Evolutionary conservation across 2,113 vertebrate species (phyloP).

Genomic region (Athene noctua): DNA sequence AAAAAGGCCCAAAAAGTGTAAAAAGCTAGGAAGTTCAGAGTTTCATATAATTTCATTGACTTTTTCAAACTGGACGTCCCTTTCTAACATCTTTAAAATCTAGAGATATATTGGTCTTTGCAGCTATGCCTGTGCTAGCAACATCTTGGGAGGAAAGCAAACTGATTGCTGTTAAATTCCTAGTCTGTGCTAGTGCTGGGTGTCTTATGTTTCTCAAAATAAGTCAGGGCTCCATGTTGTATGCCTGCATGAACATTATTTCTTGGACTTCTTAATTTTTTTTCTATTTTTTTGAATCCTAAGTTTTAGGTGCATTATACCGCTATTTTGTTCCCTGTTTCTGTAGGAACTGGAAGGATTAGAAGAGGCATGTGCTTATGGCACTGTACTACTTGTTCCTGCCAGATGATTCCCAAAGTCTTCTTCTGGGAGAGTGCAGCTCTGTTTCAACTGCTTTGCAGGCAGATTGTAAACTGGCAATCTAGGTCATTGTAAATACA

Average conservation of each 20-base stretch:
- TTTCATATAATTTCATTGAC: neutral
- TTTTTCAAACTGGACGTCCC: neutral
- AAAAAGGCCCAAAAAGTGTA: neutral
- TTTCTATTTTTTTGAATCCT: neutral
- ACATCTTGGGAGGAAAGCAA: neutral
- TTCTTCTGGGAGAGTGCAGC: neutral
- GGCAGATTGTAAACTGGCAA: slow-evolving; percentile 33
- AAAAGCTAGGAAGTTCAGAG: neutral
- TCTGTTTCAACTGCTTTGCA: neutral
- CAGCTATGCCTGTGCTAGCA: neutral
- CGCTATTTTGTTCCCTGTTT: neutral
- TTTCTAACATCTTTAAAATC: neutral
- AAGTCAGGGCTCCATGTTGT: neutral
- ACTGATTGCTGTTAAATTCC: neutral
- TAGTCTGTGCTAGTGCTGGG: neutral
- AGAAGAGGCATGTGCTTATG: neutral
- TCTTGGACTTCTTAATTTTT: neutral
- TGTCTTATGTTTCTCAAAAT: neutral
- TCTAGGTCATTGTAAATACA: slow-evolving; percentile 20
- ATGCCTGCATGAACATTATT: neutral
- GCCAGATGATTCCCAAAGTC: neutral
- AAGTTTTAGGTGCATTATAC: neutral
- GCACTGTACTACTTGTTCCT: neutral
- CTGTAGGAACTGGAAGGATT: neutral
- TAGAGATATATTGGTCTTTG: neutral